These are phyloP conservation scores for Rhagoletis pomonella DNA, from an alignment of 1,140 invertebrate genomes.

Conservation along the genomic window DNA sequence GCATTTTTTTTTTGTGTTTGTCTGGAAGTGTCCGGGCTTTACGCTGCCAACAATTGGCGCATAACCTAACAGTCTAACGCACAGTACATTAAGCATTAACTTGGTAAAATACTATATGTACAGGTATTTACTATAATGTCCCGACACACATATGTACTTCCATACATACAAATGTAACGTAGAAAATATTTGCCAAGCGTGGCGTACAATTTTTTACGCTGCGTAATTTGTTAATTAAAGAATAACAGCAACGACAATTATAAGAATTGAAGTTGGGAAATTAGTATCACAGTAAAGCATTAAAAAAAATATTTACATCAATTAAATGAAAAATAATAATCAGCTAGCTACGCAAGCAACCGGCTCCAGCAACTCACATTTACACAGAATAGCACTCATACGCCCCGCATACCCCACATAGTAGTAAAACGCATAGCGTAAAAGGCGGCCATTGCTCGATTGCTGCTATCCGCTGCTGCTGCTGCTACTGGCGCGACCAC, in stretches of 20 bases:
- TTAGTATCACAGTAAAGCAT: neutral
- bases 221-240: neutral
- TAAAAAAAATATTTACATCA: neutral
- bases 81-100: neutral
- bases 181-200: neutral
- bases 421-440: neutral
- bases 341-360: neutral
- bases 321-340: neutral
- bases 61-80: neutral
- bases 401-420: neutral
- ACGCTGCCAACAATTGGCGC: neutral
- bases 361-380: neutral
- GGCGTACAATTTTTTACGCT: slow-evolving; percentile 17
- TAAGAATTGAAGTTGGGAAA: neutral
- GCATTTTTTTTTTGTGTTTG: neutral
- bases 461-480: neutral
- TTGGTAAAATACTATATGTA: too few species aligned
- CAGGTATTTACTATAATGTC: too few species aligned
- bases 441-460: neutral
- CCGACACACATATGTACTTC: neutral
- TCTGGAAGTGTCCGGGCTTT: slow-evolving; percentile 38
- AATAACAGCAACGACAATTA: neutral
- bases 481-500: neutral
- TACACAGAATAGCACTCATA: slow-evolving; percentile 20
- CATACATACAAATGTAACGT: neutral